Conservation (phyloP, 2,888 invertebrate genomes). For the Linnaemya tessellans region DNA sequence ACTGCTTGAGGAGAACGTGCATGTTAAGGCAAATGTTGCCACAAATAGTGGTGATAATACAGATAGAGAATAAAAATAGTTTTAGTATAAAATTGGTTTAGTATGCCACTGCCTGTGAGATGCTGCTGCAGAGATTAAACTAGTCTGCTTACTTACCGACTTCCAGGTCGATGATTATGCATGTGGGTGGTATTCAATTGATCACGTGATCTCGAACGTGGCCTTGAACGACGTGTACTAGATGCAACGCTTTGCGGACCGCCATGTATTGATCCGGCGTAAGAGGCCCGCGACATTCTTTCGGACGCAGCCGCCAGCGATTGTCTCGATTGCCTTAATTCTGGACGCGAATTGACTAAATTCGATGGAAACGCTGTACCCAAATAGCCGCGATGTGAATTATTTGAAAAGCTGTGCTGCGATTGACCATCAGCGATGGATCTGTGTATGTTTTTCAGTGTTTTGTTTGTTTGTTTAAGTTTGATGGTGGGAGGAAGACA, state of each 20-base stretch:
- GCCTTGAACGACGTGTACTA: constrained; percentile 88
- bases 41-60: constrained; percentile 31
- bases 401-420: constrained; percentile 93
- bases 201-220: constrained; percentile 90
- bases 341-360: constrained; percentile 90
- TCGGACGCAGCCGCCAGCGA: constrained; percentile 93
- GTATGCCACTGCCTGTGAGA: constrained; percentile 34
- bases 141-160: constrained; percentile 85
- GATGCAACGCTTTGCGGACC: constrained; percentile 85
- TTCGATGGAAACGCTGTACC: constrained; percentile 88
- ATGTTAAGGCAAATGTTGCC: background rate
- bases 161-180: constrained; percentile 87
- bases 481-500: constrained; percentile 20
- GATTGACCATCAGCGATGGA: constrained; percentile 95
- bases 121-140: constrained; percentile 54
- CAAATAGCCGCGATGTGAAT: constrained; percentile 89
- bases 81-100: constrained; percentile 34
- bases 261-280: constrained; percentile 87
- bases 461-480: constrained; percentile 27
- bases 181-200: constrained; percentile 84
- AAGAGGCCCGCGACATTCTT: constrained; percentile 90
- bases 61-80: background rate
- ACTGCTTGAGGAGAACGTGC: constrained; percentile 3
- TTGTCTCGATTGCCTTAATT: constrained; percentile 93
- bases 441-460: constrained; percentile 81